Conservation (phyloP, 64 coral and sea anemone genomes). For the Porites australiensis region DNA sequence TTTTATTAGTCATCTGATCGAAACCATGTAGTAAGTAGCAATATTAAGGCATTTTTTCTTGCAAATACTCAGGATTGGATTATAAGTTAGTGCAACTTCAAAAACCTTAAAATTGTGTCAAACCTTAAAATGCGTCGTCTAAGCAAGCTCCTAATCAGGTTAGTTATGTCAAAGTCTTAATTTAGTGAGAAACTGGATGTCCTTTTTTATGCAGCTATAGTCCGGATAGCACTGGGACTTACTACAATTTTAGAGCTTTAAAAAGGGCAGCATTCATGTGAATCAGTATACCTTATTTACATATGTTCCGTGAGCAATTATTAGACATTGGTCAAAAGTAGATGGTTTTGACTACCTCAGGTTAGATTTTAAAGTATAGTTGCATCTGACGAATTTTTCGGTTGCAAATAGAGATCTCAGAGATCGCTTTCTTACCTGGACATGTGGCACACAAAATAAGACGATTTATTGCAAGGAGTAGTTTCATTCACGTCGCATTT, state of each 20-base stretch:
- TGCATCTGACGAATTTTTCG: neutral
- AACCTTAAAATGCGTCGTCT: neutral
- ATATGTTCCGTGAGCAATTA: too few species aligned
- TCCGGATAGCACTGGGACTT: neutral
- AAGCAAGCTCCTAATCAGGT: neutral
- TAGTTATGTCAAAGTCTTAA: neutral
- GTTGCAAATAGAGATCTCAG: slow-evolving; percentile 5
- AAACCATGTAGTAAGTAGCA: neutral
- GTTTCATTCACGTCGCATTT: slow-evolving; percentile 39
- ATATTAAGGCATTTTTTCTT: neutral
- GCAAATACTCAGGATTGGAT: neutral
- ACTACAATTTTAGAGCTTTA: neutral
- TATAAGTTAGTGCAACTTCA: neutral
- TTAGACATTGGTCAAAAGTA: too few species aligned
- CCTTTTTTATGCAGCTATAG: neutral
- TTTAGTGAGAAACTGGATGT: neutral
- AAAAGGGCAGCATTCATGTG: neutral
- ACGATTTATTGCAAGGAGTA: slow-evolving; percentile 35
- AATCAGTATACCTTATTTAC: neutral
- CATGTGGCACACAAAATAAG: slow-evolving; percentile 44
- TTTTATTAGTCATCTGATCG: neutral
- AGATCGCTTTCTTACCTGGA: slow-evolving; percentile 45
- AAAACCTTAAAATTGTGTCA: neutral
- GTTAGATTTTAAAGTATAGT: neutral
- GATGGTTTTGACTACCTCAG: neutral